Evolutionary conservation across 2,113 vertebrate genomes (phyloP), one percentile per base, ranked within the genome.

Genomic region (Peromyscus maniculatus): DNA sequence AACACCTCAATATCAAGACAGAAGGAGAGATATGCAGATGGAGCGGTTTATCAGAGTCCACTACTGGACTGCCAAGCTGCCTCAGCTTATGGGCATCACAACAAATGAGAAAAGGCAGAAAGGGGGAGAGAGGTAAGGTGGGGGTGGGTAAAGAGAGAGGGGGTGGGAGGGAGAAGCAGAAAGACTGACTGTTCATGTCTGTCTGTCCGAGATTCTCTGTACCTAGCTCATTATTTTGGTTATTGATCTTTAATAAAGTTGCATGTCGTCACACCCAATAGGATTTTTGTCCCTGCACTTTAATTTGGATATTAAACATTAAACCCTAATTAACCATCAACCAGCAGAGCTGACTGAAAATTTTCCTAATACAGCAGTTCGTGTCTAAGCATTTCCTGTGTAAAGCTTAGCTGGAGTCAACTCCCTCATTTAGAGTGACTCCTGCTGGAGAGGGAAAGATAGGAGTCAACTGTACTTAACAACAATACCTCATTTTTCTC

Each of bases 401-500:
- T 64, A 80, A 91, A 88, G 31, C 83, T 95, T 88, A 96, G 74
- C 67, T 82, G 55, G 74, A 82, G 74, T 87, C 80, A 91, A 95
- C 93, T 92, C 49, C 82, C 89, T 96, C 92, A 49, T 89, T 87
- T 33, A 89, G 43, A 97, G 91, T 43, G 90, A 97, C 96, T 97
- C 91, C 97, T 98, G 46, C 96, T 94, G 96, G 96, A 95, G 15
- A 94, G 10, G 59, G 64, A 77, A 95, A 94, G 93, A 80, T 78
- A 92, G 87, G 75, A 82, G 67, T 93, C 96, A 87, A 79, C 66
- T 72, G 28, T 62, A 3, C 15, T 84, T 57, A 1, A 62, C 89
- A 87, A 87, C 89, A 87, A 87, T 92, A 88, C 55, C 49, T 95
- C 80, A 33, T 95, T 87, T 87, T 94, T 93, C 96, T 93, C 89